These are phyloP conservation scores for Drosophila ochracea DNA, from an alignment of 2,888 invertebrate species.

Conservation along the genomic window DNA sequence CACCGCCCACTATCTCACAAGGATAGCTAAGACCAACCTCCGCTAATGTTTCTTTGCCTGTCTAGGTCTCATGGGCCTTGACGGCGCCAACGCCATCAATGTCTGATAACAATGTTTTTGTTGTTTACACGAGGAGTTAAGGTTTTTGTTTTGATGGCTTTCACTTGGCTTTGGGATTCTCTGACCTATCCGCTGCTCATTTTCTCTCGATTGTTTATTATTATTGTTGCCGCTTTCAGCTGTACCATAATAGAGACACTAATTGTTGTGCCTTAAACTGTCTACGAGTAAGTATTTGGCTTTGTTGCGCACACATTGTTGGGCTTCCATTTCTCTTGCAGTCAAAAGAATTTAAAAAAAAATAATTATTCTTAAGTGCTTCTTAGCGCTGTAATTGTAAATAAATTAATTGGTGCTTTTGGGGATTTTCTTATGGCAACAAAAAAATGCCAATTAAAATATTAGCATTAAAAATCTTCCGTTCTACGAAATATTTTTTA, in stretches of 20 bases:
- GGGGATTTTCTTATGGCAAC: background rate
- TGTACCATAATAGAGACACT: conserved; percentile 68
- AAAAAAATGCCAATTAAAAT: background rate
- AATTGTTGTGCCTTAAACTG: conserved; percentile 59
- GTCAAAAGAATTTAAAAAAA: conserved; percentile 30
- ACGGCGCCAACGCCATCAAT: conserved; percentile 71
- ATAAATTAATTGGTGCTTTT: background rate
- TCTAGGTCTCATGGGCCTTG: conserved; percentile 34
- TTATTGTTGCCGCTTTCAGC: conserved; percentile 47
- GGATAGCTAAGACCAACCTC: conserved; percentile 44
- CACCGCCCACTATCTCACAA: background rate
- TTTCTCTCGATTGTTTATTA: conserved; percentile 61
- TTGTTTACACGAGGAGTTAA: conserved; percentile 70
- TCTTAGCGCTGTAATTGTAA: background rate
- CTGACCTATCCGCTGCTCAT: conserved; percentile 27
- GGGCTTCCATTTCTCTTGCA: conserved; percentile 13
- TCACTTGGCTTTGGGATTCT: conserved; percentile 37
- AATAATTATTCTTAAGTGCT: conserved; percentile 22
- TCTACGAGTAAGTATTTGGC: conserved; percentile 29
- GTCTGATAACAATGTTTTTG: conserved; percentile 67
- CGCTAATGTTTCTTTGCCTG: conserved; percentile 38
- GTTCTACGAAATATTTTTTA: background rate
- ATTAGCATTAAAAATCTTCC: background rate
- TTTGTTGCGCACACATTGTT: conserved; percentile 30
- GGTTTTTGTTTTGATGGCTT: conserved; percentile 62